phyloP scores from a whole-genome alignment of 2,888 invertebrate genomes.

The Nowickia ferox region DNA sequence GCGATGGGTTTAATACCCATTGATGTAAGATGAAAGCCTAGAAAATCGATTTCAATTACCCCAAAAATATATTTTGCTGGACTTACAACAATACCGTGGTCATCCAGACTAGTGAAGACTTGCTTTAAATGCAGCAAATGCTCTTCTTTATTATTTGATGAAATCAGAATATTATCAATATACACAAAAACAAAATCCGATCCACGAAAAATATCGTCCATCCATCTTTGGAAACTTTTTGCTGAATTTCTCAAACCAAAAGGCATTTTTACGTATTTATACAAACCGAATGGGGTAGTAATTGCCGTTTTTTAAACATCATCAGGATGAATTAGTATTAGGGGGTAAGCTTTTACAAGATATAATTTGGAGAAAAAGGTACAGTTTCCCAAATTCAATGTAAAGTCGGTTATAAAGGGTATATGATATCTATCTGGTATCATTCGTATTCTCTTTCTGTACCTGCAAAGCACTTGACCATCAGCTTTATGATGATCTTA shows the following conservation, averaged over 20 bases:
- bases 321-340: slow-evolving; percentile 22
- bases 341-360: slow-evolving; percentile 44
- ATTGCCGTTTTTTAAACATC: slow-evolving; percentile 53
- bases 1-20: too few species aligned
- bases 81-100: too few species aligned
- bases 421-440: slow-evolving; percentile 79
- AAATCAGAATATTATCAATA: too few species aligned
- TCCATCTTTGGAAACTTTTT: slow-evolving; percentile 45
- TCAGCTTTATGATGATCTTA: too few species aligned
- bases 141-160: too few species aligned
- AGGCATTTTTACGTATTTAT: slow-evolving; percentile 53
- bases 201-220: slow-evolving; percentile 24
- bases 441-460: slow-evolving; percentile 74
- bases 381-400: background rate
- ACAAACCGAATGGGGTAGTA: slow-evolving; percentile 52
- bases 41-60: too few species aligned
- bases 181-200: slow-evolving; percentile 18
- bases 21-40: too few species aligned
- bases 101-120: too few species aligned
- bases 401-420: slow-evolving; percentile 72
- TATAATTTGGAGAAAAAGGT: slow-evolving; percentile 52
- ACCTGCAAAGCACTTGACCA: too few species aligned
- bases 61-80: too few species aligned
- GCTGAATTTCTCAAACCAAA: slow-evolving; percentile 57
- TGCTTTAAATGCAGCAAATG: too few species aligned